These are phyloP conservation scores for Stenichneumon culpator DNA, from an alignment of 2,888 invertebrate species.

Conservation along the genomic window DNA sequence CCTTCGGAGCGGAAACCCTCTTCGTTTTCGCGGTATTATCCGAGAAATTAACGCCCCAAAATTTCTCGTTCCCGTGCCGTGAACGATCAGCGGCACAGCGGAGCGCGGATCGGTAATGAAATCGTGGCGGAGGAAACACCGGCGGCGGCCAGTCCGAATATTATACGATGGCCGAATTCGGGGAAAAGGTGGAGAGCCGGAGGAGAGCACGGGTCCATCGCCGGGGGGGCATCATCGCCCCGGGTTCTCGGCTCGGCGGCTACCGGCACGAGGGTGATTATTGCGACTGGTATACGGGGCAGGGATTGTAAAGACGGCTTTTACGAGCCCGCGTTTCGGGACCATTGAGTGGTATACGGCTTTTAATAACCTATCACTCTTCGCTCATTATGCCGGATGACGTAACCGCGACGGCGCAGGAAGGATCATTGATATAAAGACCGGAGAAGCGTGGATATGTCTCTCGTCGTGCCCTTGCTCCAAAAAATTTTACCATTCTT, in stretches of 20 bases:
- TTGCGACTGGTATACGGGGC: constrained; percentile 74
- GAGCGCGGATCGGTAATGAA: constrained; percentile 21
- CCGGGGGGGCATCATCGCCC: constrained; percentile 16
- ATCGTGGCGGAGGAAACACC: neutral
- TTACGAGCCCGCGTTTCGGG: constrained; percentile 78
- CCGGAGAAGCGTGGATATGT: constrained; percentile 16
- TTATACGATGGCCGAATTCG: constrained; percentile 35
- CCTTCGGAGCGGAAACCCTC: constrained; percentile 10
- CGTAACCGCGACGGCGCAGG: constrained; percentile 25
- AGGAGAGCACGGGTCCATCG: constrained; percentile 5
- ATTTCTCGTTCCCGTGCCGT: constrained; percentile 1
- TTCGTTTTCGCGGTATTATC: constrained; percentile 43
- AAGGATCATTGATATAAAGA: constrained; percentile 22
- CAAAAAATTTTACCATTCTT: too few relatives aligned
- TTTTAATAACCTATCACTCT: constrained; percentile 78
- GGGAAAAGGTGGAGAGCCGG: constrained; percentile 27
- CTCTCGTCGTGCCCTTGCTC: neutral
- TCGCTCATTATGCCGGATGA: constrained; percentile 67
- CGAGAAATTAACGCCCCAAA: constrained; percentile 35
- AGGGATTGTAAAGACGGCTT: constrained; percentile 76
- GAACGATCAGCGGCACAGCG: neutral
- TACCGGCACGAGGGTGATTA: constrained; percentile 72
- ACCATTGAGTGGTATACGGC: constrained; percentile 71
- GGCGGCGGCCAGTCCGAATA: constrained; percentile 10
- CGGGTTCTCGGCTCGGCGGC: constrained; percentile 18